Base-by-base conservation (phyloP, 1,140 invertebrate genomes). In the Euwallacea fornicatus region DNA sequence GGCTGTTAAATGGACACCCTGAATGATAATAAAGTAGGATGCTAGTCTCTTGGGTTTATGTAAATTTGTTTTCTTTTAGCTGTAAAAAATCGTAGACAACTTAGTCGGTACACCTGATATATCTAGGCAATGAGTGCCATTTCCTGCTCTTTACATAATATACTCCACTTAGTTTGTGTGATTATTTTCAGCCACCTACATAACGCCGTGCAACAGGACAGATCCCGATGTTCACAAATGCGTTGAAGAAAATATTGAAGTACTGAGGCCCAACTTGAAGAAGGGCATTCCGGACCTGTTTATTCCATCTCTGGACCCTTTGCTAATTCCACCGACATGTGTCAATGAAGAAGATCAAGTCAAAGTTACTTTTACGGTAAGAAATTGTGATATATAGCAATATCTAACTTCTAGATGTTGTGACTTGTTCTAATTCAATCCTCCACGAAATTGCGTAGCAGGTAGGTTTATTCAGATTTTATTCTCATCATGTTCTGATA, bases 291-390 rank as follows among this genome's bases (percentile, higher is more conserved):
- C 69, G 7, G 60, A 13, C 6, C 54, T 71, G 7, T 71, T 71
- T 43, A 65, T 71, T 46, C 61, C 61, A 8, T 13, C 69, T 11
- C 43, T 71, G 54, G 62, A 71, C 15, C 69, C 69, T 47, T 33
- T 71, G 41, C 15, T 71, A 7, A 71, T 71, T 10, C 69, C 61
- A 15, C 69, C 69, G 15, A 71, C 69, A 6, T 71, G 69, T 33
- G 69, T 71, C 2, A 71, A 71, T 47, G 69, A 71, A 53, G 62
- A 64, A 47, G 69, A 71, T 65, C 69, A 64, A 59, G 69, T 71
- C 0, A 71, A 71, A 65, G 69, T 71, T 21, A 71, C 53, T 47
- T 71, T 71, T 56, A 71, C 60, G 53, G 69, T 71, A 55, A 50
- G 56, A 56, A n/a, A 44, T 21, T 61, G 16, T 10, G 13, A 50